Evolutionary conservation across 1,140 invertebrate genomes (phyloP), one percentile per base, ranked within the genome.

Genomic region (Megathymus violae): DNA sequence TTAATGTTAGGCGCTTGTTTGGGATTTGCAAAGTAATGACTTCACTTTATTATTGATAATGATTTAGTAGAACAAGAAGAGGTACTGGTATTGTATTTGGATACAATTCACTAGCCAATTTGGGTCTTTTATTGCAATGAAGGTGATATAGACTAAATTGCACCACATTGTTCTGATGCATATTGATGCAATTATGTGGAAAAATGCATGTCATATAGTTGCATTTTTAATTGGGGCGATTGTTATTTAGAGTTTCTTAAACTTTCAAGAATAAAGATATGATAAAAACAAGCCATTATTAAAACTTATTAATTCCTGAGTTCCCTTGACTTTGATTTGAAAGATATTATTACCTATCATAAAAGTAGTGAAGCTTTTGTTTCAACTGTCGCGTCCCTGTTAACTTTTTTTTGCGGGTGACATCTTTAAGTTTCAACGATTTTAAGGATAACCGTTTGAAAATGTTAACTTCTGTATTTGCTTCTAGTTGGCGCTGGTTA

Each of bases 331-430:
- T n/a, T 17, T 43, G 54, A 58, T 58, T 58, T 58, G 25, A 46
- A 58, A 67, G 68, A 73, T 78, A 79, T 80, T 77, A 82, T 74
- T 62, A 66, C 69, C 69, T 46, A 34, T 66, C 73, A 68, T 83
- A 83, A 83, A 85, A 69, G 59, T 56, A 71, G 41, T 68, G 71
- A 74, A 71, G 72, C 71, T 78, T 73, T 85, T 81, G 78, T 85
- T 74, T 78, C 67, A 67, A 74, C 41, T 69, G 56, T 64, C 59
- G 67, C 59, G 66, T 72, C 71, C 72, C 68, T 71, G 60, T 72
- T 61, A 31, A 19, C 43, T 48, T 60, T 84, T 81, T 78, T 75
- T 78, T 74, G 51, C 62, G 10, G 71, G 67, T 56, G 78, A 81
- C 77, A 80, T 59, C 67, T 78, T 73, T 71, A 2, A 52, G 17